Base-by-base conservation (phyloP, 2,797 vertebrate species). In the Hapalemur alaotrensis region DNA sequence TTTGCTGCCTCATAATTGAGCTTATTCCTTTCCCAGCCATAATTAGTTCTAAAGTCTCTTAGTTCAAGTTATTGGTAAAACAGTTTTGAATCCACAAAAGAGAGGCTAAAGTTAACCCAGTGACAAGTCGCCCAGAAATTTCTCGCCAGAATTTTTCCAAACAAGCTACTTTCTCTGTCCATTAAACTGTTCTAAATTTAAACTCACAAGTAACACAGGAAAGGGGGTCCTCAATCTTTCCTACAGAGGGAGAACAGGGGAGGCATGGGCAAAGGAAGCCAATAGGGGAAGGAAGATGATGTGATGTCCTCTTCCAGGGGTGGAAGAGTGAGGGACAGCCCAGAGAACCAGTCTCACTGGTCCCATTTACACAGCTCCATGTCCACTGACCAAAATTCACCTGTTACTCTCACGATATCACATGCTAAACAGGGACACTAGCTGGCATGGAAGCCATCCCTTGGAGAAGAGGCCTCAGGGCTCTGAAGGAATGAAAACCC, bases 181-280 rank as follows among this genome's bases (percentile, higher is more conserved):
- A 80, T 32, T 41, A 52, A n/a, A 81, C 41, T 87, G 54, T 73
- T 59, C 57, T 85, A 79, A 81, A 88, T 6, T 46, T 95, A 61
- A 95, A 95, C 28, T 67, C 50, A 85, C 59, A 38, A 95, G 67
- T 93, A 67, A 95, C 38, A 25, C 23, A 86, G 76, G 89, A 94
- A 69, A 46, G 72, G 84, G 67, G 83, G 41, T 18, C 75, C 14
- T 70, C 4, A 11, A 20, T 57, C 32, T 75, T 88, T 88, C 35
- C 75, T 79, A 69, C 2, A 75, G 35, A 20, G n/a, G 59, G 30
- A 73, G n/a, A 46, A 15, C 8, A 12, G 13, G 14, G 14, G 41
- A 89, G 28, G 30, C 30, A 32, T 0, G 13, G 38, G 20, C 35
- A 83, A 25, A 20, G 18, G n/a, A 52, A 95, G 32, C 69, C 57